Conservation (phyloP, 1,140 invertebrate species). For the Nasonia vitripennis region DNA sequence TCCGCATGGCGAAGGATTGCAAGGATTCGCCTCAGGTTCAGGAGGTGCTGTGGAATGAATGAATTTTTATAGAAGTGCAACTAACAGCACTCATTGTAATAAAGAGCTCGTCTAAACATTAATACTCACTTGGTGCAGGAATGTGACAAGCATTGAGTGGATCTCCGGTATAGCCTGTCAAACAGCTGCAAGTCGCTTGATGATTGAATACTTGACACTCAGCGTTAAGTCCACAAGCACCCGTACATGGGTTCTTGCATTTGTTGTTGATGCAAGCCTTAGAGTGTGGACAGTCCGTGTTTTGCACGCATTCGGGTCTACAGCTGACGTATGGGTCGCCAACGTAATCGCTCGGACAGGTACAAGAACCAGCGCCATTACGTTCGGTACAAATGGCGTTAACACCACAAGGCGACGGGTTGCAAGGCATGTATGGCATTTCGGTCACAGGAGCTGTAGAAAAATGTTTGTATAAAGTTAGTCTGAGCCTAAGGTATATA, state of each 20-base stretch:
- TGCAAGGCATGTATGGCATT: constrained; percentile 79
- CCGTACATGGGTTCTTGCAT: constrained; percentile 87
- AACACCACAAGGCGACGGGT: constrained; percentile 88
- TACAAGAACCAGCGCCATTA: constrained; percentile 86
- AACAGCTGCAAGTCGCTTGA: constrained; percentile 86
- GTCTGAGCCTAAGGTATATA: neutral
- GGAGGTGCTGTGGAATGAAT: constrained; percentile 71
- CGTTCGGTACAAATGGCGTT: constrained; percentile 87
- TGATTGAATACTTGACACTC: constrained; percentile 89
- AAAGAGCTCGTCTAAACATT: constrained; percentile 46
- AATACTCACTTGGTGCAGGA: constrained; percentile 78
- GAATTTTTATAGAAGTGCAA: constrained; percentile 46
- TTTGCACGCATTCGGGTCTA: constrained; percentile 88
- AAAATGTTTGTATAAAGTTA: constrained; percentile 11
- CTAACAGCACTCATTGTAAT: neutral
- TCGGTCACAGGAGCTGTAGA: constrained; percentile 56
- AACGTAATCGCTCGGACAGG: constrained; percentile 85
- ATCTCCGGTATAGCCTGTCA: constrained; percentile 85
- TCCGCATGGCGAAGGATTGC: constrained; percentile 88
- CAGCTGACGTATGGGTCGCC: constrained; percentile 90
- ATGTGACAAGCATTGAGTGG: constrained; percentile 83
- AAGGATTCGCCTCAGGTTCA: constrained; percentile 79
- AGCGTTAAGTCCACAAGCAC: constrained; percentile 87
- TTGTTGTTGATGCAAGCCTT: constrained; percentile 89
- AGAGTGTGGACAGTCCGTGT: constrained; percentile 83